phyloP scores from a whole-genome alignment of 2,797 vertebrate species.

The Acridotheres tristis region DNA sequence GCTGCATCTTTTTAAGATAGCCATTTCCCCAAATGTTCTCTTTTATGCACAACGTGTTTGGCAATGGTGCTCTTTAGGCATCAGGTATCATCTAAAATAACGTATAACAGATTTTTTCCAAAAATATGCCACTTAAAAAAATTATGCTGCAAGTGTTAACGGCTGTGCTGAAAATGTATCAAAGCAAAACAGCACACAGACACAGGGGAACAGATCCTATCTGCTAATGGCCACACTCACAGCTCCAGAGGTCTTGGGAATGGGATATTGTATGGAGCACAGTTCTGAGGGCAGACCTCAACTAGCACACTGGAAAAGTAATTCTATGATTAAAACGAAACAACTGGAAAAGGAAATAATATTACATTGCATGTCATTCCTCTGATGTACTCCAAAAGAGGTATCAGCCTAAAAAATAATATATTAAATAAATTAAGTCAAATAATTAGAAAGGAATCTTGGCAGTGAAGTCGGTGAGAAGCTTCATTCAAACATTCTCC shows the following conservation, averaged over 20 bases:
- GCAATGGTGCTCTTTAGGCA: constrained; percentile 20
- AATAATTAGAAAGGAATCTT: constrained; percentile 23
- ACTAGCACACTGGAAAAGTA: neutral
- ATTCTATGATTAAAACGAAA: neutral
- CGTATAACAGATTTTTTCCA: constrained; percentile 41
- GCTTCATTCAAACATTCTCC: neutral
- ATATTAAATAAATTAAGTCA: constrained; percentile 4
- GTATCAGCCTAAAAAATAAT: constrained; percentile 21
- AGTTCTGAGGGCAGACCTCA: neutral
- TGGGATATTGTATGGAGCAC: neutral
- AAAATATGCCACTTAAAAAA: constrained; percentile 62
- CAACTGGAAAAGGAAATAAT: neutral
- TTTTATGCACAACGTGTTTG: neutral
- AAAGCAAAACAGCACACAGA: neutral
- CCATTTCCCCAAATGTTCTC: constrained; percentile 15
- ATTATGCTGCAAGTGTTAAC: constrained; percentile 23
- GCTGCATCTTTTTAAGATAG: constrained; percentile 29
- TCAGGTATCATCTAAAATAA: constrained; percentile 52
- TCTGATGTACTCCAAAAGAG: constrained; percentile 13
- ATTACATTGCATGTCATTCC: neutral
- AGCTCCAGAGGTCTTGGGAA: neutral
- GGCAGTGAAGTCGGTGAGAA: neutral
- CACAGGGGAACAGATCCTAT: neutral
- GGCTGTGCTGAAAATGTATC: constrained; percentile 21
- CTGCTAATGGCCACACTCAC: constrained; percentile 9